Percentiles rank a stretch among this genome's conserved stretches.
phyloP scores from a whole-genome alignment of 2,113 vertebrate species.

The Theristicus caerulescens region DNA sequence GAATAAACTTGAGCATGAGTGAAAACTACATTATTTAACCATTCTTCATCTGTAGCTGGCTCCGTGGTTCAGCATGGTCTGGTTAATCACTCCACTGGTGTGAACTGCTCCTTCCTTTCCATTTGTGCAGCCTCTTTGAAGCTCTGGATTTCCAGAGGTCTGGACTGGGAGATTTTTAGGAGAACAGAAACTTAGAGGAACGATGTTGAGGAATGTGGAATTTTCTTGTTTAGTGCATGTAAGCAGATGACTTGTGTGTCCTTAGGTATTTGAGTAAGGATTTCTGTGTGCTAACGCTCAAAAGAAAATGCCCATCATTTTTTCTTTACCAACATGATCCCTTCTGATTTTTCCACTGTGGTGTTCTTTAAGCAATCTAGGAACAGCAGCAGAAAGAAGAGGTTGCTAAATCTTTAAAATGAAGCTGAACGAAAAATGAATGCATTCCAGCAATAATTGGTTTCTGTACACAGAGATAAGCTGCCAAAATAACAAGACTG shows the following conservation, averaged over 20 bases:
- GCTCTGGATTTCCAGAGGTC: accelerated
- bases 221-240: not conserved
- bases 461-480: slow-evolving; percentile 60
- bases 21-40: not conserved
- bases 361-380: not conserved
- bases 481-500: slow-evolving; percentile 41
- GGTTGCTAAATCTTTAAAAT: not conserved
- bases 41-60: not conserved
- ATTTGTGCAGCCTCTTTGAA: not conserved
- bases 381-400: not conserved
- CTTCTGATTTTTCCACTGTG: not conserved
- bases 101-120: not conserved
- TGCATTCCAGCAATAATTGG: slow-evolving; percentile 50
- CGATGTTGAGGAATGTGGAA: accelerated
- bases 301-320: not conserved
- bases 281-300: not conserved
- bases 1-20: not conserved
- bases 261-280: not conserved
- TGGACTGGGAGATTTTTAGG: not conserved
- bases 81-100: accelerated
- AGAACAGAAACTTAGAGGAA: not conserved
- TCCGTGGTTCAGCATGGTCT: not conserved
- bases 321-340: not conserved
- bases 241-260: not conserved
- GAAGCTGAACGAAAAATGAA: slow-evolving; percentile 20